Evolutionary conservation across 2,888 invertebrate genomes (phyloP), one percentile per base, ranked within the genome.

Genomic region (Smittia aterrima): DNA sequence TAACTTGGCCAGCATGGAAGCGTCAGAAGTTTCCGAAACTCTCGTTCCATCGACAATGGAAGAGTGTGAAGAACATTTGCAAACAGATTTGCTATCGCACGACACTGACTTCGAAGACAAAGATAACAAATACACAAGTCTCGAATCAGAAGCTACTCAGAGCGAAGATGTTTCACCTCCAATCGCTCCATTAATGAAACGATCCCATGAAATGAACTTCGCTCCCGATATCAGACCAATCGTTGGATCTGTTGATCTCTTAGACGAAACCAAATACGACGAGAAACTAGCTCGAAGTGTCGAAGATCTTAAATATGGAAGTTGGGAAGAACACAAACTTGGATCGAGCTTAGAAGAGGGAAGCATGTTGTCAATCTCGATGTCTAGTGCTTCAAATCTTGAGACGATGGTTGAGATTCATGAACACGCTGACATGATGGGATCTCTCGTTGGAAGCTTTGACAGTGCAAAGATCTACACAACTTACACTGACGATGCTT

Each of bases 181-280:
- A 66, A 80, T 83, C 58, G 87, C 88, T 77, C 87, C 87, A 72
- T 83, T 86, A n/a, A 94, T 95, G 94, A 95, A 94, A 80, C 86
- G 95, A 75, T 95, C 94, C 0, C 91, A 92, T 78, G 95, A 95
- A 85, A 95, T 95, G 94, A 90, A 92, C 75, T 95, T 95, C 80
- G 90, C 88, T 78, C 75, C 78, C 16, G 79, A 79, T 24, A 76
- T 81, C 53, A 81, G 80, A 75, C 77, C 80, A 16, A 76, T 78
- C 1, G 78, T 79, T 74, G 74, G 73, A 20, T 76, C 80, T 79
- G 38, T 64, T 11, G 76, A 76, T 18, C 78, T 78, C 80, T 76
- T 83, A 11, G 75, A 79, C 71, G 85, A 85, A 77, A 79, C 81
- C 78, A 83, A 85, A 75, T 82, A 82, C 11, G 83, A 83, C 77